Evolutionary conservation across 2,888 invertebrate species (phyloP).

Genomic region (Aphrophora alni): DNA sequence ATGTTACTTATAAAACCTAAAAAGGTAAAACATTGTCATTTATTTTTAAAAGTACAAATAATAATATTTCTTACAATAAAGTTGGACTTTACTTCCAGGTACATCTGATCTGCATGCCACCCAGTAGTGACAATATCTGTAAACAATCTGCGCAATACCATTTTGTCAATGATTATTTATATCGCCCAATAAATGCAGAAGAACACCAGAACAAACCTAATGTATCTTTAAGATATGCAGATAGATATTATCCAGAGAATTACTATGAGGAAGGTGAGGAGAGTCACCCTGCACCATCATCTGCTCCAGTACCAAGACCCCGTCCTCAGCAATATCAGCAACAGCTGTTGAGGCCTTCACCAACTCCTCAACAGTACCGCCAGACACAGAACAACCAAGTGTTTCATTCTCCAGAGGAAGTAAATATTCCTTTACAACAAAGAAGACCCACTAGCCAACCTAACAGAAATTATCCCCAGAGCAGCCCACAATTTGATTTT

Average conservation of each 20-base stretch:
- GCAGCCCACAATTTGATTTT: background rate
- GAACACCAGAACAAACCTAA: conserved; percentile 83
- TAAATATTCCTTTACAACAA: conserved; percentile 84
- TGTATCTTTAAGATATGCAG: conserved; percentile 79
- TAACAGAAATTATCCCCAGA: conserved; percentile 22
- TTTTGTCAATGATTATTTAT: conserved; percentile 91
- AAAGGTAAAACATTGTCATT: too few relatives aligned
- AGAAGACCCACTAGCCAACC: conserved; percentile 65
- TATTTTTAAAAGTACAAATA: too few relatives aligned
- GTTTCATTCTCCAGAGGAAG: conserved; percentile 84
- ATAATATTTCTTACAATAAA: too few relatives aligned
- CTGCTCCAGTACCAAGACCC: conserved; percentile 55
- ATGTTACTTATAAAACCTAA: too few relatives aligned
- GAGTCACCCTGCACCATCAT: conserved; percentile 55
- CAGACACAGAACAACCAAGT: conserved; percentile 64
- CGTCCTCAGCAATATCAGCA: conserved; percentile 54
- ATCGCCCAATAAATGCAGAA: conserved; percentile 84
- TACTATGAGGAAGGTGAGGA: conserved; percentile 72
- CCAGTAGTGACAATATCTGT: conserved; percentile 87
- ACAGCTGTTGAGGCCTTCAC: conserved; percentile 53
- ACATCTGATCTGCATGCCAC: conserved; percentile 92
- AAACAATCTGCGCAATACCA: conserved; percentile 88
- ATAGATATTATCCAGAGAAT: conserved; percentile 82
- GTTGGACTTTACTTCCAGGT: too few relatives aligned
- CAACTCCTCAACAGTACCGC: conserved; percentile 53